Percentiles rank a stretch among this genome's conserved stretches.
These are phyloP conservation scores for Turritopsis dohrnii DNA, from an alignment of 30 jellyfish, hydroid and myxozoan genomes.

Conservation along the genomic window DNA sequence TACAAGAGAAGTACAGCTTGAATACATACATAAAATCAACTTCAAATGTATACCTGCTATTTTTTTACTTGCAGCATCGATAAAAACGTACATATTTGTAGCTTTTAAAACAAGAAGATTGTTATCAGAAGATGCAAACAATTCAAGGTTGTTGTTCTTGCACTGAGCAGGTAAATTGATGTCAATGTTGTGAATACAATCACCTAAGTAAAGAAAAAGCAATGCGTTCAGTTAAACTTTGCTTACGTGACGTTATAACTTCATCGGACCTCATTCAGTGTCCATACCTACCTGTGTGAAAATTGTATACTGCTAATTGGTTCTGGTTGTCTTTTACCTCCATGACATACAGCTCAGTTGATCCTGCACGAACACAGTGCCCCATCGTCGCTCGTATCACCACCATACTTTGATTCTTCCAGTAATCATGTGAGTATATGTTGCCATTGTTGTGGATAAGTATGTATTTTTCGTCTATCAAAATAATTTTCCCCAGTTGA, in stretches of 20 bases:
- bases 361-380: background rate
- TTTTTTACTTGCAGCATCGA: background rate
- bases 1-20: no score
- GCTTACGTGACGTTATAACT: background rate
- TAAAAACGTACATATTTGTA: background rate
- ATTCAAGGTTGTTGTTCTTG: background rate
- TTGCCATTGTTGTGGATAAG: background rate
- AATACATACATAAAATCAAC: no score
- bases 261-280: background rate
- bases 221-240: no score
- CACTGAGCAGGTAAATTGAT: background rate
- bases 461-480: background rate
- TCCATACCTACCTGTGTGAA: background rate
- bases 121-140: background rate
- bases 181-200: background rate
- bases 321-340: background rate
- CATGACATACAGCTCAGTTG: background rate
- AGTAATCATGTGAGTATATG: background rate
- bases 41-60: background rate
- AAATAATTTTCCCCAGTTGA: background rate
- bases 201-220: background rate
- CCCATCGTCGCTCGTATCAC: background rate
- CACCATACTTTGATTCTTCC: background rate
- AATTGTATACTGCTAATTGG: background rate
- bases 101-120: background rate